Conservation (phyloP, 2,888 invertebrate genomes). For the Colostygia pectinataria region DNA sequence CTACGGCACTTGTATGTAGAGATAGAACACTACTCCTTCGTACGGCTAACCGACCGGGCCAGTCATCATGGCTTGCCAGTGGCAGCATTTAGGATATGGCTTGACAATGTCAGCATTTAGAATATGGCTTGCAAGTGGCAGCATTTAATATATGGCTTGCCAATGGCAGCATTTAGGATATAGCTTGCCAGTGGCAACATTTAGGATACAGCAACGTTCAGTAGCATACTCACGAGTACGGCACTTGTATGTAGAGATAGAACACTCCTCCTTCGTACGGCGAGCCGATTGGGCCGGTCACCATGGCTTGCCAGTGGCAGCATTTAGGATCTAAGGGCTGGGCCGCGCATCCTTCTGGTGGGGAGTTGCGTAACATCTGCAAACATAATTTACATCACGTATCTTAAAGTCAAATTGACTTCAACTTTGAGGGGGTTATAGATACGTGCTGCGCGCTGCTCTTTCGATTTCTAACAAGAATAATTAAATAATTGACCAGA, state of each 20-base stretch:
- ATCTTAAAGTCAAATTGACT: too few species aligned
- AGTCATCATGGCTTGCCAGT: constrained; percentile 97
- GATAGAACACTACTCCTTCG: constrained; percentile 95
- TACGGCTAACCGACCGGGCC: constrained; percentile 97
- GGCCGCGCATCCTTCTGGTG: constrained; percentile 93
- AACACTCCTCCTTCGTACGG: constrained; percentile 97
- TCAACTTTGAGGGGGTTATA: too few species aligned
- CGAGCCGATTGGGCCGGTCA: constrained; percentile 95
- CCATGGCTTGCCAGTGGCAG: constrained; percentile 97
- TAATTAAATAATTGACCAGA: too few species aligned
- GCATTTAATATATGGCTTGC: too few species aligned
- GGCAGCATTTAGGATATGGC: constrained; percentile 90
- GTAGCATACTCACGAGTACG: constrained; percentile 88
- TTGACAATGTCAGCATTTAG: too few species aligned
- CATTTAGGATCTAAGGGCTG: constrained; percentile 90
- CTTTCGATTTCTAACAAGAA: too few species aligned
- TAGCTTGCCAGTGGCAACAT: too few species aligned
- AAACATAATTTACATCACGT: neutral
- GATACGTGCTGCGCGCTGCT: too few species aligned
- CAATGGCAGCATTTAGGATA: constrained; percentile 93
- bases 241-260: constrained; percentile 94
- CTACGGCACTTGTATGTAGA: constrained; percentile 94
- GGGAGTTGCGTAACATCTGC: constrained; percentile 87
- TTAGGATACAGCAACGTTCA: too few species aligned
- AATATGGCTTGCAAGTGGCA: too few species aligned